Evolutionary conservation across 1,140 invertebrate species (phyloP).

Genomic region (Zaprionus ghesquierei): DNA sequence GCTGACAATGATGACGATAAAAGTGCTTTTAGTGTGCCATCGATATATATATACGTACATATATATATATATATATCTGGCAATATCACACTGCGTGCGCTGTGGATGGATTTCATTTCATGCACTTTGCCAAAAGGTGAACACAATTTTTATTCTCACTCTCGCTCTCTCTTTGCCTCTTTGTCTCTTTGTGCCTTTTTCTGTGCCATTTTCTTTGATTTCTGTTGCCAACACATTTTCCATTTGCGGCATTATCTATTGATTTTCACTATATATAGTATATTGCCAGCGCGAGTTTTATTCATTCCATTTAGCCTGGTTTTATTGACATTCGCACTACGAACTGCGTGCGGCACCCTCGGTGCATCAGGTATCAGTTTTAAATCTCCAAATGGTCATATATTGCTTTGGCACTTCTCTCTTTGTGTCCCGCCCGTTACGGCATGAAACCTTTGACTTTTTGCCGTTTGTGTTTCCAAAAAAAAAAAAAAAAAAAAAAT

Average conservation of each 20-base stretch:
- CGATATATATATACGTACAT: neutral
- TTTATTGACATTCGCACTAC: neutral
- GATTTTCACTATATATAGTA: neutral
- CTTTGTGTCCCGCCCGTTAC: neutral
- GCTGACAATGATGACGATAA: slow-evolving; percentile 77
- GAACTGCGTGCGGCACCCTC: neutral
- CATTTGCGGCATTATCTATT: slow-evolving; percentile 9
- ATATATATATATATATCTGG: neutral
- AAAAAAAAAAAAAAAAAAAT: too few relatives aligned
- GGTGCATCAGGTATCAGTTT: neutral
- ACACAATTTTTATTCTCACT: slow-evolving; percentile 7
- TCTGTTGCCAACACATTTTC: neutral
- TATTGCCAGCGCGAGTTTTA: neutral
- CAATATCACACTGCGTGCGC: neutral
- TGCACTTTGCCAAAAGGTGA: slow-evolving; percentile 28
- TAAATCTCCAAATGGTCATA: neutral
- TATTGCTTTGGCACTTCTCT: slow-evolving; percentile 1
- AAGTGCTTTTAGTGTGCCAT: slow-evolving; percentile 59
- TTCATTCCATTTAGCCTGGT: neutral
- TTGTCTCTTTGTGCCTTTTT: neutral
- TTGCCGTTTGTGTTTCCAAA: neutral
- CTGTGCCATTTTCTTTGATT: neutral
- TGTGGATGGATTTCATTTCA: slow-evolving; percentile 17
- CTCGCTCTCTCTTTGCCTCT: neutral
- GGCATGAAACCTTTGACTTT: neutral